Evolutionary conservation across 2,797 vertebrate species (phyloP).

Genomic region (Trichosurus vulpecula): DNA sequence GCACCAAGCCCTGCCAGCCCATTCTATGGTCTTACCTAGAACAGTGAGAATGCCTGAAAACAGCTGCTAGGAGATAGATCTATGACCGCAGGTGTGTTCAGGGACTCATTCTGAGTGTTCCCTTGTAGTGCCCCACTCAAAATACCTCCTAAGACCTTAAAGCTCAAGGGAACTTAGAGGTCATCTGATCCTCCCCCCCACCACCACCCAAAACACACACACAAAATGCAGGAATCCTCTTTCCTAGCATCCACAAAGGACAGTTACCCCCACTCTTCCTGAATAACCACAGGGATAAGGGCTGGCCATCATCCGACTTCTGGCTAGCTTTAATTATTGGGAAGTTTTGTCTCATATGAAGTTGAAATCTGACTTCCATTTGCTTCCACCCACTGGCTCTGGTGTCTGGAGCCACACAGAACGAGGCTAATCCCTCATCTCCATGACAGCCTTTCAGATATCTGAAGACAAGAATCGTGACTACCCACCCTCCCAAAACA

Average conservation of each 20-base stretch:
- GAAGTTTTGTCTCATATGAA: not conserved
- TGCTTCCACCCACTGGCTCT: not conserved
- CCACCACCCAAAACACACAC: no score
- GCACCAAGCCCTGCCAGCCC: not conserved
- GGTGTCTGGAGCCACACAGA: not conserved
- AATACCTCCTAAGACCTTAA: not conserved
- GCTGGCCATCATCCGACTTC: not conserved
- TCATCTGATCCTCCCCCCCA: not conserved
- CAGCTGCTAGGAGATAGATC: not conserved
- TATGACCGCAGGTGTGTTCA: not conserved
- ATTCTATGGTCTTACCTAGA: not conserved
- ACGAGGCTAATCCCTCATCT: not conserved
- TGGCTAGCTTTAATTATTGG: not conserved
- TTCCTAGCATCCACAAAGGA: not conserved
- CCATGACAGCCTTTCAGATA: not conserved
- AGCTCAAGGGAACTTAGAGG: not conserved
- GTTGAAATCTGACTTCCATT: not conserved
- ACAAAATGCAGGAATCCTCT: not conserved
- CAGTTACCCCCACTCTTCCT: not conserved
- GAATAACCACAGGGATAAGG: not conserved
- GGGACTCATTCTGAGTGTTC: not conserved
- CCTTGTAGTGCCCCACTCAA: not conserved
- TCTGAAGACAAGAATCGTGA: not conserved
- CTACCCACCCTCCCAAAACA: not conserved
- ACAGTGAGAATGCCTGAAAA: not conserved